phyloP scores from a whole-genome alignment of 1,140 invertebrate genomes.

The Lasioglossum baleicum region DNA sequence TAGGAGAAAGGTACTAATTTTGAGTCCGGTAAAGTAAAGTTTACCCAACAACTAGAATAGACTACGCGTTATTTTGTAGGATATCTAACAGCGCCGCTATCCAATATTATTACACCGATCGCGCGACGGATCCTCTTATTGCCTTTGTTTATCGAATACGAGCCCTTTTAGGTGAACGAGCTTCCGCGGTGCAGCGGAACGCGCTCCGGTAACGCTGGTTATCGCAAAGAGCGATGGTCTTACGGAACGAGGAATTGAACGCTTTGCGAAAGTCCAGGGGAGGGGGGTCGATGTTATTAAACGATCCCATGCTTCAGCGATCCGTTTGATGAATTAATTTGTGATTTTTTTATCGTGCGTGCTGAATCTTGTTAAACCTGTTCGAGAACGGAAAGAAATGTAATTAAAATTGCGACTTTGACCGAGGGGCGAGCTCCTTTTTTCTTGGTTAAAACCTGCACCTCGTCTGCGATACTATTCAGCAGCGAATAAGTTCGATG shows the following conservation, averaged over 20 bases:
- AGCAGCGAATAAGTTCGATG: too few species aligned
- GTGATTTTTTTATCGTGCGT: neutral
- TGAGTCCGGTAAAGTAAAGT: too few species aligned
- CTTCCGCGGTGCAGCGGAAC: neutral
- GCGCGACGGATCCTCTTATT: neutral
- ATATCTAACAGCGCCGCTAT: too few species aligned
- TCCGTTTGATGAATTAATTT: conserved; percentile 7
- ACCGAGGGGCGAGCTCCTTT: too few species aligned
- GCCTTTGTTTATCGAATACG: conserved; percentile 17
- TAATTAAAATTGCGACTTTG: too few species aligned
- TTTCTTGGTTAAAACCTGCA: too few species aligned
- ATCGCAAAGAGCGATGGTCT: conserved; percentile 4
- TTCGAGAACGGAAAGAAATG: too few species aligned
- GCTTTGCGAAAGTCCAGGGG: neutral
- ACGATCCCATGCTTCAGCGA: conserved; percentile 7
- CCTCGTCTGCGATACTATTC: too few species aligned
- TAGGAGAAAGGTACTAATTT: too few species aligned
- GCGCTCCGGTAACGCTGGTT: neutral
- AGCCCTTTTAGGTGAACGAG: neutral
- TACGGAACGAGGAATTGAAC: conserved; percentile 8
- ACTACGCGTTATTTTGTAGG: too few species aligned
- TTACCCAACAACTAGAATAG: too few species aligned
- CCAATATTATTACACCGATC: neutral
- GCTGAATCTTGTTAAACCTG: too few species aligned
- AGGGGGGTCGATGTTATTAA: conserved; percentile 3